Conservation (phyloP, 1,140 invertebrate species). For the Heliconius melpomene region DNA sequence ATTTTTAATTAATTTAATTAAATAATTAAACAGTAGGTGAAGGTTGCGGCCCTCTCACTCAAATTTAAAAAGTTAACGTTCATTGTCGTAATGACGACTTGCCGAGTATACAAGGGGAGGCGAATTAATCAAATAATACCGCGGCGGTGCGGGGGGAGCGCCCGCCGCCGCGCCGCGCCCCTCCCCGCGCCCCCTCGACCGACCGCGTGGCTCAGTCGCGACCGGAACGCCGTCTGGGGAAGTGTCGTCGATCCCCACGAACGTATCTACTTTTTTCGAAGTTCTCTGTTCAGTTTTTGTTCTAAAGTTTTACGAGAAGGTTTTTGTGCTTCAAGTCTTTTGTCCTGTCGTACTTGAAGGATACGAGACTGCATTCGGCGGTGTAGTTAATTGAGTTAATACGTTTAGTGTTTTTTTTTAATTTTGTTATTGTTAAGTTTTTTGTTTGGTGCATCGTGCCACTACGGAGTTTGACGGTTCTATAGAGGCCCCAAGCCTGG, state of each 20-base stretch:
- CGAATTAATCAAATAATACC: conserved; percentile 81
- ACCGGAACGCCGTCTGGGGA: conserved; percentile 70
- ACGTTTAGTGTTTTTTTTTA: conserved; percentile 74
- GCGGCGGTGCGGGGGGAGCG: conserved; percentile 67
- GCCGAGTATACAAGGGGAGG: conserved; percentile 79
- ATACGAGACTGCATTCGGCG: conserved; percentile 64
- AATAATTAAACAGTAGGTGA: conserved; percentile 78
- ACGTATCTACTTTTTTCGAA: conserved; percentile 78
- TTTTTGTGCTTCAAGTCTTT: conserved; percentile 72
- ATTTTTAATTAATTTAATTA: conserved; percentile 78
- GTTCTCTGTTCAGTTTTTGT: conserved; percentile 76
- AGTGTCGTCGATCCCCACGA: conserved; percentile 71
- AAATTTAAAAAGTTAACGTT: conserved; percentile 80
- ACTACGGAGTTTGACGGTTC: conserved; percentile 71
- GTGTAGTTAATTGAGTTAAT: conserved; percentile 73
- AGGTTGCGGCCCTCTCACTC: conserved; percentile 73
- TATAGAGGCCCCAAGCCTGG: conserved; percentile 69
- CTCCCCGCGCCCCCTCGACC: conserved; percentile 53
- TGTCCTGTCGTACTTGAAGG: conserved; percentile 65
- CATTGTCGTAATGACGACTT: conserved; percentile 74
- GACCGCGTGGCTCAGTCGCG: conserved; percentile 77
- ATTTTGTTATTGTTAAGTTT: conserved; percentile 77
- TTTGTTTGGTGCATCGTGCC: conserved; percentile 80
- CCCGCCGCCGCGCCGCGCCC: conserved; percentile 46
- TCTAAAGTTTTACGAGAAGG: conserved; percentile 73